Base-by-base conservation (phyloP, 2,797 vertebrate genomes). In the Denticeps clupeoides region DNA sequence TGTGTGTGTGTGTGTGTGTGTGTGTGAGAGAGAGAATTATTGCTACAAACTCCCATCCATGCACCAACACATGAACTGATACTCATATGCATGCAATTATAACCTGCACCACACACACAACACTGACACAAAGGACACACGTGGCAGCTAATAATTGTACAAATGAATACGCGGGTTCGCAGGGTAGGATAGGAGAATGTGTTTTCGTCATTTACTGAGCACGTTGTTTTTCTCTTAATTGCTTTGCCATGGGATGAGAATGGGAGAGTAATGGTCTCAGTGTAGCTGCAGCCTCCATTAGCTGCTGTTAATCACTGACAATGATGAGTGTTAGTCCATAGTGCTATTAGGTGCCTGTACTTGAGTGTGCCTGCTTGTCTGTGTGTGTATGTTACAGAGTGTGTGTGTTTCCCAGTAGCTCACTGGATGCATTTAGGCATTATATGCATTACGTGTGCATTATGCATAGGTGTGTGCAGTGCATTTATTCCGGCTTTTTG, bases 151-250 rank as follows among this genome's bases (percentile, higher is more conserved):
- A n/a, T n/a, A n/a, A n/a, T n/a, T n/a, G n/a, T n/a, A n/a, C n/a
- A n/a, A n/a, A n/a, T n/a, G n/a, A n/a, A n/a, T n/a, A n/a, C n/a
- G n/a, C n/a, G n/a, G n/a, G n/a, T n/a, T n/a, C n/a, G n/a, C n/a
- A n/a, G n/a, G n/a, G n/a, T n/a, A n/a, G n/a, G n/a, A n/a, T n/a
- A n/a, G n/a, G 25, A 10, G 3, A 27, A 8, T 27, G 7, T 10
- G 25, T 45, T 5, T 8, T 11, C 46, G 18, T 7, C 32, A 37
- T 50, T 49, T 19, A 43, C 8, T 10, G 25, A 31, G 47, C 31
- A 29, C 58, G 33, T 35, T 57, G 48, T 45, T 51, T 60, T 60
- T 8, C 6, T 52, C 21, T 56, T 51, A 51, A 55, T 55, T 58
- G 40, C 51, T 55, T 42, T 45, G 31, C 38, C 31, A 47, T 25